These are phyloP conservation scores for Tetramorium simillimum DNA, from an alignment of 1,140 invertebrate genomes.

Conservation along the genomic window DNA sequence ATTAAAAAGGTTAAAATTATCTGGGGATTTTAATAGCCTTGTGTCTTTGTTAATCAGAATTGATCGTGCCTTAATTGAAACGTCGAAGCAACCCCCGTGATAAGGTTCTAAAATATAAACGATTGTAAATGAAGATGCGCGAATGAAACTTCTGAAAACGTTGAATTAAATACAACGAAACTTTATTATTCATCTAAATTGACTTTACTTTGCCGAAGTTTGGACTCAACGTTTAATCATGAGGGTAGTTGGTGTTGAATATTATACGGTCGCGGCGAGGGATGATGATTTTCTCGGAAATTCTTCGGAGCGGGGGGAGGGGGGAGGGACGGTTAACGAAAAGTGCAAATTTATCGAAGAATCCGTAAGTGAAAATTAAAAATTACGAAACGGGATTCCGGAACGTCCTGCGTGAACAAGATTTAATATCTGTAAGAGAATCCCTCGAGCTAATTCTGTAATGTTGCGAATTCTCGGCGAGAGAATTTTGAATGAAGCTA, in stretches of 20 bases:
- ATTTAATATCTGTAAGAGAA: constrained; percentile 5
- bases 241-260: constrained; percentile 4
- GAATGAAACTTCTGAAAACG: neutral
- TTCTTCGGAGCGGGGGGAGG: neutral
- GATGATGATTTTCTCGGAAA: neutral
- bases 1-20: neutral
- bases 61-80: constrained; percentile 32
- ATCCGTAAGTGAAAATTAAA: neutral
- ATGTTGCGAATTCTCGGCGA: constrained; percentile 4
- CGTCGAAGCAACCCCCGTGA: neutral
- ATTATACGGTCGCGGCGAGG: neutral
- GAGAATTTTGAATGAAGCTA: constrained; percentile 16
- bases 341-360: constrained; percentile 19
- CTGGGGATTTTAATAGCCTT: neutral
- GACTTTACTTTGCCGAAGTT: constrained; percentile 13
- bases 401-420: neutral
- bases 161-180: constrained; percentile 21
- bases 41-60: neutral
- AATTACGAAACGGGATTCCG: neutral
- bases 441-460: neutral
- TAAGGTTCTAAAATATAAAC: neutral
- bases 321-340: neutral
- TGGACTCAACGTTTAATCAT: constrained; percentile 13
- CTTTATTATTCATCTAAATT: constrained; percentile 45
- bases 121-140: neutral